These are phyloP conservation scores for Cassiopea xamachana DNA, from an alignment of 30 jellyfish, hydroid and myxozoan species.

Conservation along the genomic window DNA sequence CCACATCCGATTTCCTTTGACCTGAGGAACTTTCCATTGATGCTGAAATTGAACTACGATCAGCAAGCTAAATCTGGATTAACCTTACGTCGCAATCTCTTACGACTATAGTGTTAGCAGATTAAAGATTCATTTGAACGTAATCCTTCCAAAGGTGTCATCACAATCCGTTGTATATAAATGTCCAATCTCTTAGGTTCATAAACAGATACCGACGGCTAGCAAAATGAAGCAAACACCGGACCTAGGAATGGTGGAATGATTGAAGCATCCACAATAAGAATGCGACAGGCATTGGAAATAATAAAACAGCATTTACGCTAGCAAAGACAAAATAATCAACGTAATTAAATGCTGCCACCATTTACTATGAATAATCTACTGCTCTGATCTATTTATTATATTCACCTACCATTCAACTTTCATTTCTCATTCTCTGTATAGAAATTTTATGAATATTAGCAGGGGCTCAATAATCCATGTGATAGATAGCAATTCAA, in stretches of 20 bases:
- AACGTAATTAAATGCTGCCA: too few relatives aligned
- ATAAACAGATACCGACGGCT: slow-evolving; percentile 9
- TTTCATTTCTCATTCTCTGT: too few relatives aligned
- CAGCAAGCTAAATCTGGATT: slow-evolving; percentile 6
- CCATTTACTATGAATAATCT: too few relatives aligned
- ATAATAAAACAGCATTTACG: too few relatives aligned
- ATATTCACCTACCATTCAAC: too few relatives aligned
- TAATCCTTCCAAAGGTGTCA: slow-evolving; percentile 20
- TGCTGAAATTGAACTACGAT: slow-evolving; percentile 9
- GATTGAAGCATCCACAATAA: neutral
- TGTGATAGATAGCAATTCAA: neutral
- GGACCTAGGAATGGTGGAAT: neutral
- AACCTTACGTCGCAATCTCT: neutral
- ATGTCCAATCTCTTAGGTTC: neutral
- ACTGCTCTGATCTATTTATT: too few relatives aligned
- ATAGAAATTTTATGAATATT: too few relatives aligned
- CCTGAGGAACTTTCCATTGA: neutral
- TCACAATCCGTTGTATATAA: neutral
- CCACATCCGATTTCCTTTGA: slow-evolving; percentile 11
- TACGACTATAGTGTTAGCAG: neutral
- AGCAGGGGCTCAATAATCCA: neutral
- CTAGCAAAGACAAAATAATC: too few relatives aligned
- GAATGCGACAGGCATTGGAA: neutral
- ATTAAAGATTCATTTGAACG: slow-evolving; percentile 5
- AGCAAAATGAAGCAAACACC: neutral